These are phyloP conservation scores for Trissolcus basalis DNA, from an alignment of 1,140 invertebrate species.

Conservation along the genomic window DNA sequence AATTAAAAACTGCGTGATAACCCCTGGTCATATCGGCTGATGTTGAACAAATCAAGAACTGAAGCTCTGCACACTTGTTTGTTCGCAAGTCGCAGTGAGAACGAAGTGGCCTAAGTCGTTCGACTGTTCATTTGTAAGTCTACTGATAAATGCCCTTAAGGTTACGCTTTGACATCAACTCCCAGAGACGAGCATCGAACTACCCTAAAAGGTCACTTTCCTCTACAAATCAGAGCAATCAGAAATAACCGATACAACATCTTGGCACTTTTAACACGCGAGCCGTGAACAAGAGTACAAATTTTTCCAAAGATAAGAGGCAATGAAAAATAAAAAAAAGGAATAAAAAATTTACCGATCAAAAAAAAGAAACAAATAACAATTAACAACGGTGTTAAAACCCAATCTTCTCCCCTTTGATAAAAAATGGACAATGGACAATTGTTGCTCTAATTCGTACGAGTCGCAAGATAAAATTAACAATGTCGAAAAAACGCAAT, in stretches of 20 bases:
- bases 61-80: constrained; percentile 1
- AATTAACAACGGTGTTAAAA: no score
- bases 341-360: no score
- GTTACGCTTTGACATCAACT: constrained; percentile 32
- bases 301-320: no score
- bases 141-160: constrained; percentile 20
- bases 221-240: constrained; percentile 41
- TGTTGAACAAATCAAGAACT: constrained; percentile 4
- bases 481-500: no score
- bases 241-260: constrained; percentile 11
- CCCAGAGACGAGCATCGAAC: constrained; percentile 37
- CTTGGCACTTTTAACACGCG: constrained; percentile 34
- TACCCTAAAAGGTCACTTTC: constrained; percentile 53
- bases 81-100: constrained; percentile 24
- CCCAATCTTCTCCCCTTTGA: no score
- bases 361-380: not conserved
- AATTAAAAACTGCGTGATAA: constrained; percentile 1
- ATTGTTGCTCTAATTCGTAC: no score
- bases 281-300: not conserved
- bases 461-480: no score
- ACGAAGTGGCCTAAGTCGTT: constrained; percentile 29
- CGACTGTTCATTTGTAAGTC: constrained; percentile 27
- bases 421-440: no score
- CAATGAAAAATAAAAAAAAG: no score
- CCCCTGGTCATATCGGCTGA: not conserved